phyloP scores from a whole-genome alignment of 2,113 vertebrate species.

The Oryzias celebensis region DNA sequence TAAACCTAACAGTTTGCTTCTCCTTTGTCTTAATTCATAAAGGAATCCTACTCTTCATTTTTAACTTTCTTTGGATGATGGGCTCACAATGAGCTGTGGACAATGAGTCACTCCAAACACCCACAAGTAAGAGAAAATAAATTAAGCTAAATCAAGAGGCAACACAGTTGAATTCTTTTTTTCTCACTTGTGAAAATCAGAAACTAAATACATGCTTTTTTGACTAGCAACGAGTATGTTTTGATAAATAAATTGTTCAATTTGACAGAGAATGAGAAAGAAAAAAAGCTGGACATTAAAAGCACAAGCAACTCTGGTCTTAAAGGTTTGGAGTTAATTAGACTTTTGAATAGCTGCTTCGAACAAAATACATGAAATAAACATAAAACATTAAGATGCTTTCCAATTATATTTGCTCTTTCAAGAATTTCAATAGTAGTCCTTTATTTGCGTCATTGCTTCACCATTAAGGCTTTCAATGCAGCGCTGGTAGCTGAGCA shows the following conservation, averaged over 20 bases:
- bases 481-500: not conserved
- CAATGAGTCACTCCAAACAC: no score
- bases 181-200: no score
- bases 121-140: no score
- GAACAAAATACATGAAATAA: conserved; percentile 12
- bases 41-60: no score
- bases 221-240: conserved; percentile 5
- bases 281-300: conserved; percentile 1
- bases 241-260: conserved; percentile 5
- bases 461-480: conserved; percentile 5
- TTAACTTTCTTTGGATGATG: no score
- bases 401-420: conserved; percentile 18
- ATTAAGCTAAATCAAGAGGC: no score
- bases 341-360: conserved; percentile 9
- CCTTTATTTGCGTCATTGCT: conserved; percentile 1
- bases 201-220: no score
- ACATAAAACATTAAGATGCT: conserved; percentile 5
- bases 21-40: no score
- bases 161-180: no score
- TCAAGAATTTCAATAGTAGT: conserved; percentile 13
- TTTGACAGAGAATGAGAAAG: not conserved
- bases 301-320: not conserved
- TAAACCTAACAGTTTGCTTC: no score
- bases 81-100: no score
- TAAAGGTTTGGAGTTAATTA: not conserved